phyloP scores from a whole-genome alignment of 2,888 invertebrate genomes.

The Ophion costatus region DNA sequence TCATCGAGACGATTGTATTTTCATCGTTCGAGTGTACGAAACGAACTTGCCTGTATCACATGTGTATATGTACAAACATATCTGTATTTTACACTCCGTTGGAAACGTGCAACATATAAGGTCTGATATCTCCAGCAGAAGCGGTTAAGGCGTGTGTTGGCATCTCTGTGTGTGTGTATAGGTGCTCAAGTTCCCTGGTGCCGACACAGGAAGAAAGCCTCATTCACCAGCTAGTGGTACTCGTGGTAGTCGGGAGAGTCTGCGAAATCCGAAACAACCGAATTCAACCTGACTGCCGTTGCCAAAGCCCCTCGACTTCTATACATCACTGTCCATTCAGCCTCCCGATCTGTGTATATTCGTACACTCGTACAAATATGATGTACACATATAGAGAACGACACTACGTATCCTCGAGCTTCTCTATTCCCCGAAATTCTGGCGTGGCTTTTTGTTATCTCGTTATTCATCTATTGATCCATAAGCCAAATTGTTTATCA shows the following conservation, averaged over 20 bases:
- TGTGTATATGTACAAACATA: not conserved
- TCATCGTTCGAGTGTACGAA: slow-evolving; percentile 22
- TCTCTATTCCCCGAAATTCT: not conserved
- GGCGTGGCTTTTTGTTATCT: not conserved
- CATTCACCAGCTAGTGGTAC: slow-evolving; percentile 48
- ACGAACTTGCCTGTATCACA: slow-evolving; percentile 2
- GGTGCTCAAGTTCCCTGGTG: slow-evolving; percentile 54
- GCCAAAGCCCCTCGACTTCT: not conserved
- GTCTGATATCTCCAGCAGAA: slow-evolving; percentile 20
- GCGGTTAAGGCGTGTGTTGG: not conserved
- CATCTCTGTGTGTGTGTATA: slow-evolving; percentile 8
- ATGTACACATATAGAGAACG: not conserved
- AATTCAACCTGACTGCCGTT: slow-evolving; percentile 55
- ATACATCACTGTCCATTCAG: slow-evolving; percentile 11
- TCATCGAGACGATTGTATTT: slow-evolving; percentile 47
- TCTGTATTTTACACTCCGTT: slow-evolving; percentile 6
- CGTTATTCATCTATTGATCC: not conserved
- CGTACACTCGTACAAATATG: not conserved
- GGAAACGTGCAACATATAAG: slow-evolving; percentile 29
- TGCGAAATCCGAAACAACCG: slow-evolving; percentile 73
- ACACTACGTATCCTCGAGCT: not conserved
- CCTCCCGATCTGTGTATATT: not conserved
- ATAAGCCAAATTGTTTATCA: not conserved
- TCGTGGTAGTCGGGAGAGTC: slow-evolving; percentile 52
- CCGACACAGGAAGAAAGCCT: slow-evolving; percentile 61